Percentiles rank a stretch among this genome's conserved stretches.
phyloP scores from a whole-genome alignment of 1,140 invertebrate genomes.

The Asobara japonica region DNA sequence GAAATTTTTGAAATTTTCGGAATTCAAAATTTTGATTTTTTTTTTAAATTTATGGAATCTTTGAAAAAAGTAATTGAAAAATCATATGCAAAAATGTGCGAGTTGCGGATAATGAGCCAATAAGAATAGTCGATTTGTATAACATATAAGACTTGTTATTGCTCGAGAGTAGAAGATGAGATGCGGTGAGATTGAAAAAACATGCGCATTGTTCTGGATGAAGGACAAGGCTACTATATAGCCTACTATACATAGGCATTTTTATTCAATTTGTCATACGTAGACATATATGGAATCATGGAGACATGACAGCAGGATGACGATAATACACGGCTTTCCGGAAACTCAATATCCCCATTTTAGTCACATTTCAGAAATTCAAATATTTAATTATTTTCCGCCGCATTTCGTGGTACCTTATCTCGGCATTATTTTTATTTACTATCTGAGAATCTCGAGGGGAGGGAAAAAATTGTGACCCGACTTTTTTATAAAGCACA shows the following conservation, averaged over 20 bases:
- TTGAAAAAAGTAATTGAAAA: too few species aligned
- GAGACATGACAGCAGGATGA: conserved; percentile 15
- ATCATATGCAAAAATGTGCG: background rate
- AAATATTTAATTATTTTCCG: background rate
- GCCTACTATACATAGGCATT: background rate
- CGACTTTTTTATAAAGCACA: too few species aligned
- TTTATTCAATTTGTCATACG: background rate
- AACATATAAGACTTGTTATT: background rate
- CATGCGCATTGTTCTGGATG: background rate
- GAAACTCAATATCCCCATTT: background rate
- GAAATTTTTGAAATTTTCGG: too few species aligned
- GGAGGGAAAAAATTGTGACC: too few species aligned
- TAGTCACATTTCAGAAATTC: background rate
- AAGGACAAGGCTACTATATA: background rate
- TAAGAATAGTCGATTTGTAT: conserved; percentile 4
- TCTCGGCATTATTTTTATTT: too few species aligned
- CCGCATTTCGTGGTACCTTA: background rate
- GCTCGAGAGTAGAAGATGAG: background rate
- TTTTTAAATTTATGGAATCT: too few species aligned
- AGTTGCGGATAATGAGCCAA: background rate
- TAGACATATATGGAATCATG: too few species aligned
- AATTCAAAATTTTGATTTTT: too few species aligned
- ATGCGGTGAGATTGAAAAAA: background rate
- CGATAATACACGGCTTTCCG: background rate
- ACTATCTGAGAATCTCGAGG: background rate